These are phyloP conservation scores for Eubasilissa regina DNA, from an alignment of 1,140 invertebrate species.

Conservation along the genomic window DNA sequence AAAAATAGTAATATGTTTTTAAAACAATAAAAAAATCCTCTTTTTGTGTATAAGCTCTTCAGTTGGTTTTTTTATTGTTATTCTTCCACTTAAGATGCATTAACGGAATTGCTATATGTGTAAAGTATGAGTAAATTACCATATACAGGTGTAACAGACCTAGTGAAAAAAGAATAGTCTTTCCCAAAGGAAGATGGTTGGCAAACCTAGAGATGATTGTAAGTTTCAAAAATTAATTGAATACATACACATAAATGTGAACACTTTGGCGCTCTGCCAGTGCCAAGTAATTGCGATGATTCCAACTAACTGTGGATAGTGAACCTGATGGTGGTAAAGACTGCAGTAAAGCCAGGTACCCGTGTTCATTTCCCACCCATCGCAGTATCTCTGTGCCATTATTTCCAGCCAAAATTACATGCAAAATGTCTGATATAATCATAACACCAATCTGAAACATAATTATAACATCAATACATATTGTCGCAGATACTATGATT, in stretches of 20 bases:
- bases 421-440: conserved; percentile 18
- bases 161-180: too few species aligned
- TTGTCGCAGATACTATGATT: too few species aligned
- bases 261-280: neutral
- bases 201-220: too few species aligned
- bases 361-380: neutral
- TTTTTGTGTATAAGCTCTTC: too few species aligned
- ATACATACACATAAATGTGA: conserved; percentile 44
- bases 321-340: neutral
- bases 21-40: too few species aligned
- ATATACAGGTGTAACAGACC: too few species aligned
- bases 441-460: conserved; percentile 17
- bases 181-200: too few species aligned
- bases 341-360: conserved; percentile 36
- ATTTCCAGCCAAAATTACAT: neutral
- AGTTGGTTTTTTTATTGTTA: too few species aligned
- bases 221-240: neutral
- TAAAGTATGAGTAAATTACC: too few species aligned
- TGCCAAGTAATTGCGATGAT: conserved; percentile 32
- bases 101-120: too few species aligned
- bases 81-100: too few species aligned
- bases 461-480: neutral
- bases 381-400: conserved; percentile 13
- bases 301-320: conserved; percentile 20
- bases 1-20: too few species aligned